Base-by-base conservation (phyloP, 2,888 invertebrate species). In the Hipparchia sbordonii region DNA sequence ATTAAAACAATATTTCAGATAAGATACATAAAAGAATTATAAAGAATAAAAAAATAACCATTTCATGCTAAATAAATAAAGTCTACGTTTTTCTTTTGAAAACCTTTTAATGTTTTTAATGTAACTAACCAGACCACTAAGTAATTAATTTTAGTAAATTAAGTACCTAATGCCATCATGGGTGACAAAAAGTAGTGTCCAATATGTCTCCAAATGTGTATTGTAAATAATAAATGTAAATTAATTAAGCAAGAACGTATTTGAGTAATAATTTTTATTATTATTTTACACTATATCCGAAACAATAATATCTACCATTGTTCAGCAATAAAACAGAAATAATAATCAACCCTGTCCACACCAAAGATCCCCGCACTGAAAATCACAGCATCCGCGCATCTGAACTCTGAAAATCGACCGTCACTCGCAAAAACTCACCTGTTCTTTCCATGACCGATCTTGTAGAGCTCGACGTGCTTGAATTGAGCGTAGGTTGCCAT, bases 401-500 rank as follows among this genome's bases (percentile, higher is more conserved):
- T 80, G 79, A 46, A 48, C 3, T 54, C 78, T 77, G 74, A 71
- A 79, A 77, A 74, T 73, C 72, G 71, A 68, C 62, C 60, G 51
- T 12, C 61, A 61, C 69, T 61, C 23, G 69, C 52, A 52, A 39
- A 72, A 71, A 70, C 87, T 89, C 80, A 98, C 98, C 98, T 97
- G 94, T 97, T 97, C 94, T 98, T 98, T 89, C 98, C 97, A 93
- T 97, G 97, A 90, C 98, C 98, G 89, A 98, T 97, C 94, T 98
- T 97, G 95, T 98, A 98, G 84, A 98, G 96, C 94, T 98, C 98
- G 92, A 98, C 96, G 94, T 98, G 98, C 94, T 98, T 97, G 95
- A 97, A 98, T 82, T 97, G 96, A 88, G 98, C 97, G 95, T 98
- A 98, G 89, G 98, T 97, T 90, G 98, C 98, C 98, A 98, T 97